Conservation (phyloP, 2,888 invertebrate genomes). For the Drosophila anomelani region DNA sequence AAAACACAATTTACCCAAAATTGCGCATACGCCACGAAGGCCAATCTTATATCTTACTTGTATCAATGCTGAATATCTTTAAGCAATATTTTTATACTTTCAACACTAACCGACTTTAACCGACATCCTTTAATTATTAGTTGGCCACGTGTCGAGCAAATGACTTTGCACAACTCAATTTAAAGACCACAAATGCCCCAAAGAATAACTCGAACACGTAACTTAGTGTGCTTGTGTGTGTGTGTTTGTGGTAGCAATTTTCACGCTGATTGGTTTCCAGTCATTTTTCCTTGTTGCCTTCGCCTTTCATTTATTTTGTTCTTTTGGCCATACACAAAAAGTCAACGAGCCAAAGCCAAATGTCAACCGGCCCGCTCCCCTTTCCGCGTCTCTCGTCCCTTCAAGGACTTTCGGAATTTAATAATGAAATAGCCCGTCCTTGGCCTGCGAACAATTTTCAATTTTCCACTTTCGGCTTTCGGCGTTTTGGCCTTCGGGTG, state of each 20-base stretch:
- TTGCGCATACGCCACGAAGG: background rate
- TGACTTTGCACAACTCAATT: slow-evolving; percentile 66
- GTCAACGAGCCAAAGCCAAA: slow-evolving; percentile 77
- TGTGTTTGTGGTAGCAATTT: slow-evolving; percentile 64
- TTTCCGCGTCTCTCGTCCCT: background rate
- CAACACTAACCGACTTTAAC: background rate
- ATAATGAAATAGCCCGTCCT: slow-evolving; percentile 75
- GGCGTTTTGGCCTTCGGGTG: slow-evolving; percentile 41
- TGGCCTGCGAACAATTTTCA: slow-evolving; percentile 63
- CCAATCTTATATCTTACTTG: no score
- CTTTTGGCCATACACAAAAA: slow-evolving; percentile 39
- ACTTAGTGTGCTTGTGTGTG: slow-evolving; percentile 10
- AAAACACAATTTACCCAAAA: background rate
- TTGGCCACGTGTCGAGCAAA: slow-evolving; percentile 40
- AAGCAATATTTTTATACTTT: background rate
- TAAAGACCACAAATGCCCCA: slow-evolving; percentile 49
- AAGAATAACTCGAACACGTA: slow-evolving; percentile 32
- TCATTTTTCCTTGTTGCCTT: slow-evolving; percentile 59
- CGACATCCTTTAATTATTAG: slow-evolving; percentile 5
- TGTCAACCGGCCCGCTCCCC: slow-evolving; percentile 35
- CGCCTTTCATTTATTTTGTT: slow-evolving; percentile 45
- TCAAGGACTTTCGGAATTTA: slow-evolving; percentile 72
- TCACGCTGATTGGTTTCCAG: slow-evolving; percentile 78
- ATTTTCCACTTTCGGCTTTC: slow-evolving; percentile 66
- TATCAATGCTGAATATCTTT: background rate